Evolutionary conservation across 2,888 invertebrate species (phyloP), one percentile per base, ranked within the genome.

Genomic region (Nezara viridula): DNA sequence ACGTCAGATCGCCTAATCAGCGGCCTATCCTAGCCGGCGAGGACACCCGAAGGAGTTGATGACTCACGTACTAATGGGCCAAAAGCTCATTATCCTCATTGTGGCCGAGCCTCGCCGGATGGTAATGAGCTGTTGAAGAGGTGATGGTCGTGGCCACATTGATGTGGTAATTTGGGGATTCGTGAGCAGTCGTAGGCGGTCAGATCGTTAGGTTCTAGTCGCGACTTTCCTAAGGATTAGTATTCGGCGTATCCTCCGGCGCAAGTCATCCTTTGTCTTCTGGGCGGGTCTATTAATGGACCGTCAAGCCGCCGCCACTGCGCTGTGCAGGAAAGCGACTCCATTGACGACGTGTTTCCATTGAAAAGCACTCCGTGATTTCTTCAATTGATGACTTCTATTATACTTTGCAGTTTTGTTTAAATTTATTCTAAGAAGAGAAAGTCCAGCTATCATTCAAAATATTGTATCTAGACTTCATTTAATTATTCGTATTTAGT

Each of bases 91-190:
- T 77, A 77, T 77, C 77, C 77, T 24, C 24, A 40, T 40, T 37
- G 40, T 77, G 77, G 37, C 40, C 77, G 6, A 77, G 19, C 24
- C 77, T 21, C 77, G 77, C 40, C 21, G 40, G 40, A 77, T 77
- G 77, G 24, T 77, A 77, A 77, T 77, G 77, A 77, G 77, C 40
- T 7, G 24, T 77, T 44, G 77, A 77, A 32, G 77, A 24, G 40
- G 77, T 77, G 40, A 77, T 44, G 40, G 24, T 44, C 40, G 77
- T 37, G 40, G 37, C 27, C 77, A 44, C 77, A 77, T 77, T 77
- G 77, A 77, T 77, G 77, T 77, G 77, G 77, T 77, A 77, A 77
- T 77, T 77, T 44, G 40, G 21, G 73, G 37, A 77, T 40, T 77
- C 77, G 77, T 77, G 77, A 37, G 77, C 6, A 21, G 40, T 77